Percentiles rank a stretch among this genome's conserved stretches.
Conservation (phyloP, 2,888 invertebrate species). For the Melieria omissa region DNA sequence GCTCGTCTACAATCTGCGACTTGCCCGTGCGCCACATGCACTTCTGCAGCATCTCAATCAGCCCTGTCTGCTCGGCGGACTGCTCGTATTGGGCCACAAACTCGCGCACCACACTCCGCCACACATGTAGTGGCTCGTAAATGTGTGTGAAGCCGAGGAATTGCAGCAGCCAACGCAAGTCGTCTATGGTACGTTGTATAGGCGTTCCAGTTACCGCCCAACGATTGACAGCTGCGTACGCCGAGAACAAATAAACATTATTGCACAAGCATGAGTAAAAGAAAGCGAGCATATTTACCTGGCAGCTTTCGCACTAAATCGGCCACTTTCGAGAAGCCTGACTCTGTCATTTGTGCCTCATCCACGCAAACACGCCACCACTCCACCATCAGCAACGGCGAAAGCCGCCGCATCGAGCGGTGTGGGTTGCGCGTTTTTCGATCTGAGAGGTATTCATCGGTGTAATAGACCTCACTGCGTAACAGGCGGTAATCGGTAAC, state of each 20-base stretch:
- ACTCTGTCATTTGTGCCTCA: conserved; percentile 84
- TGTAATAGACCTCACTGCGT: conserved; percentile 72
- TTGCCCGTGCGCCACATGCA: conserved; percentile 77
- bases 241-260: background rate
- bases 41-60: conserved; percentile 54
- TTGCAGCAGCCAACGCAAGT: conserved; percentile 63
- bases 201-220: conserved; percentile 85
- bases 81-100: conserved; percentile 47
- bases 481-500: conserved; percentile 78
- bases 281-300: conserved; percentile 39
- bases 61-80: conserved; percentile 17
- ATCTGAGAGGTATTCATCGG: conserved; percentile 67
- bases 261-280: background rate
- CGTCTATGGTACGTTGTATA: conserved; percentile 71
- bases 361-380: conserved; percentile 85
- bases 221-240: conserved; percentile 69
- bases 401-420: conserved; percentile 72
- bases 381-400: conserved; percentile 75
- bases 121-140: conserved; percentile 49
- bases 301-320: conserved; percentile 63
- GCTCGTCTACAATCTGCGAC: conserved; percentile 74
- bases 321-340: conserved; percentile 70
- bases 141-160: conserved; percentile 65
- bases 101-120: conserved; percentile 53
- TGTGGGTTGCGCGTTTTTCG: conserved; percentile 70